A percentile compares a stretch with the other conserved stretches of the same genome.
Conservation (phyloP, 2,888 invertebrate genomes). For the Zygogramma bicolorata region DNA sequence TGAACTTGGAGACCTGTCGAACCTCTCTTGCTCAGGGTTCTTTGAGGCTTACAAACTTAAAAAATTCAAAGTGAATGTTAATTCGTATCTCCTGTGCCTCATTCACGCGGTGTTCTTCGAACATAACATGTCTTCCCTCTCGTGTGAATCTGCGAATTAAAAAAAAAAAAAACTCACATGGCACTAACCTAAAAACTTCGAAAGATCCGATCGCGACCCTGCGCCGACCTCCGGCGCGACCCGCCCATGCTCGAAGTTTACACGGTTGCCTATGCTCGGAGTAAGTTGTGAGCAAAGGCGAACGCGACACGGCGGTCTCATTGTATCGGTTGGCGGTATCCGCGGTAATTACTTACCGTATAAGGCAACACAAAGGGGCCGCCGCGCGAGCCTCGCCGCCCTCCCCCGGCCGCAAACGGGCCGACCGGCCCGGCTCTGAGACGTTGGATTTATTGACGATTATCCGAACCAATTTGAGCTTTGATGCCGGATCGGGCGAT, state of each 20-base stretch:
- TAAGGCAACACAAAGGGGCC: slow-evolving; percentile 65
- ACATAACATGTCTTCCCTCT: no score
- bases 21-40: no score
- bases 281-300: slow-evolving; percentile 51
- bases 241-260: slow-evolving; percentile 17
- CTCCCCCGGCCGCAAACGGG: slow-evolving; percentile 58
- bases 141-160: no score
- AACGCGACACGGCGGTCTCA: slow-evolving; percentile 55
- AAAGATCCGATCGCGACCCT: neutral
- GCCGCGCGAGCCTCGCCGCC: slow-evolving; percentile 62
- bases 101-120: no score
- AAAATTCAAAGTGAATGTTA: no score
- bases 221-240: neutral
- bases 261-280: slow-evolving; percentile 24
- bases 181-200: no score
- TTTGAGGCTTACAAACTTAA: no score
- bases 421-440: slow-evolving; percentile 53
- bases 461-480: slow-evolving; percentile 11
- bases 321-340: slow-evolving; percentile 60
- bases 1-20: no score
- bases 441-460: slow-evolving; percentile 40
- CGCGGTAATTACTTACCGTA: slow-evolving; percentile 66
- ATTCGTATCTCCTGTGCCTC: no score
- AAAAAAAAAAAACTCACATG: neutral
- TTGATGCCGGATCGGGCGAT: neutral